phyloP scores from a whole-genome alignment of 2,888 invertebrate genomes.

The Tortrix viridana region DNA sequence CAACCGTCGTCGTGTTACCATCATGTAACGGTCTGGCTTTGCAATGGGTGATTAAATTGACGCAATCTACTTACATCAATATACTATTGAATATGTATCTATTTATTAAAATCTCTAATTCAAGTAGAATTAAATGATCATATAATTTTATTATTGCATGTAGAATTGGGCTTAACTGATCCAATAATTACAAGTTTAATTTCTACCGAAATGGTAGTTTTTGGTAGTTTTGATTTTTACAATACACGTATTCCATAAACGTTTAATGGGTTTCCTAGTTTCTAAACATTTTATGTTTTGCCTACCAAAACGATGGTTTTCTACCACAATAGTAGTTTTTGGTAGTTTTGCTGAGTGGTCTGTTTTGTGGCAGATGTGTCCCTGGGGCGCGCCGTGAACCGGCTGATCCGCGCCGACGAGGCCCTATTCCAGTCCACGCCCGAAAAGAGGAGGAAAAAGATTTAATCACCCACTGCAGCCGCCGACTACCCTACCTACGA shows the following conservation, averaged over 20 bases:
- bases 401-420: slow-evolving; percentile 77
- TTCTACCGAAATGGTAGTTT: neutral
- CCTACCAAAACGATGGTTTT: neutral
- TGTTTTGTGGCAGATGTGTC: slow-evolving; percentile 75
- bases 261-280: too few species aligned
- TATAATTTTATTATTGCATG: slow-evolving; percentile 12
- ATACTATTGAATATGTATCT: neutral
- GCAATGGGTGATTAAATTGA: slow-evolving; percentile 73
- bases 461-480: slow-evolving; percentile 54
- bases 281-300: too few species aligned
- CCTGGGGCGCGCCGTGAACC: slow-evolving; percentile 78
- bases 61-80: slow-evolving; percentile 74
- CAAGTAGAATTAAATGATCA: neutral
- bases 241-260: too few species aligned
- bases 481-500: neutral
- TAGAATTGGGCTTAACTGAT: too few species aligned
- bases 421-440: slow-evolving; percentile 76
- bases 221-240: neutral
- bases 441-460: slow-evolving; percentile 80
- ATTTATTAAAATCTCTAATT: neutral
- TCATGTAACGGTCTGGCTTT: slow-evolving; percentile 45
- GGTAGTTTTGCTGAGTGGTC: slow-evolving; percentile 20
- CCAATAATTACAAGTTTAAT: too few species aligned
- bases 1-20: slow-evolving; percentile 48
- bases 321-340: slow-evolving; percentile 12